These are phyloP conservation scores for Nannoperca australis DNA, from an alignment of 2,797 vertebrate genomes.

Conservation along the genomic window DNA sequence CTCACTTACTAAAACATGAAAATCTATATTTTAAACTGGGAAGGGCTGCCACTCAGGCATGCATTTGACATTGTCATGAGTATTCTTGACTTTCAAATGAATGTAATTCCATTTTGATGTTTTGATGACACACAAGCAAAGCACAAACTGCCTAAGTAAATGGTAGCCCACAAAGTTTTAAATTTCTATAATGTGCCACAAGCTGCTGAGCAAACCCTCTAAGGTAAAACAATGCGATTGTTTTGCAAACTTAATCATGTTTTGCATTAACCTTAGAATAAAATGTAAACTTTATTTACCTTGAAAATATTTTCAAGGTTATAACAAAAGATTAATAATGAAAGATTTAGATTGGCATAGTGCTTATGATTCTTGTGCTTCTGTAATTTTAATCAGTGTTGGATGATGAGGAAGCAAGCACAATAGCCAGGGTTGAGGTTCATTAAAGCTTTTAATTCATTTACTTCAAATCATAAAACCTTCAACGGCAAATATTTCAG, in stretches of 20 bases:
- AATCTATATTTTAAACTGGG: constrained; percentile 48
- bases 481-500: constrained; percentile 5
- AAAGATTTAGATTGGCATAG: background rate
- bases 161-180: constrained; percentile 20
- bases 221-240: constrained; percentile 45
- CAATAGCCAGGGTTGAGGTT: background rate
- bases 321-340: background rate
- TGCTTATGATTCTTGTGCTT: constrained; percentile 16
- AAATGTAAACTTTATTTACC: constrained; percentile 6
- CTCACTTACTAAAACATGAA: constrained; percentile 42
- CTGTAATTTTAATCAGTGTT: constrained; percentile 18
- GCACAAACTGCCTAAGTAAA: constrained; percentile 30
- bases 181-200: constrained; percentile 50
- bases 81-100: constrained; percentile 53
- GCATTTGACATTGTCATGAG: constrained; percentile 58
- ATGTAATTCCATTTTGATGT: constrained; percentile 48
- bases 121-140: constrained; percentile 30
- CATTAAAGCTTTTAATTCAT: constrained; percentile 26
- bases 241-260: constrained; percentile 60
- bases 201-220: constrained; percentile 47
- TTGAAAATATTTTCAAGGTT: background rate
- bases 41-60: constrained; percentile 40
- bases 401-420: constrained; percentile 21
- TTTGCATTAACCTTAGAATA: constrained; percentile 31
- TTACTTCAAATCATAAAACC: constrained; percentile 19